Conservation (phyloP, 1,140 invertebrate genomes). For the Dendrolimus kikuchii region DNA sequence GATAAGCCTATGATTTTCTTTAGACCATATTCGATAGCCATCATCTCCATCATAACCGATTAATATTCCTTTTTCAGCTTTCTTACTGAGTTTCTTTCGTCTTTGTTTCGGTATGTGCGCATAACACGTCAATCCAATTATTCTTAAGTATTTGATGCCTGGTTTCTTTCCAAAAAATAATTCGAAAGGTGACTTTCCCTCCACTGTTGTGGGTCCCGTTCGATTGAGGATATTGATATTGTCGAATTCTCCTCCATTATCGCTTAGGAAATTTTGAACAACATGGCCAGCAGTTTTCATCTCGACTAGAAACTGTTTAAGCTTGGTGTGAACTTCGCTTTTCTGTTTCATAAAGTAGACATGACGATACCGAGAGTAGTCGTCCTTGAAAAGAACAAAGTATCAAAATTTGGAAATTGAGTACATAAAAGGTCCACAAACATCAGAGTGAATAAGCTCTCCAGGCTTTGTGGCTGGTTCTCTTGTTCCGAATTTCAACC, state of each 20-base stretch:
- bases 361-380: neutral
- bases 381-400: constrained; percentile 6
- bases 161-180: neutral
- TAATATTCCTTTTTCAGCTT: neutral
- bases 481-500: no score
- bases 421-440: constrained; percentile 1
- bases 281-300: no score
- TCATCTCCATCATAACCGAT: constrained; percentile 5
- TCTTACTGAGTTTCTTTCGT: neutral
- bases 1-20: no score
- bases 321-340: constrained; percentile 1
- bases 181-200: neutral
- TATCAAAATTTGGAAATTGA: neutral
- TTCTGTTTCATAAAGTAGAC: constrained; percentile 2
- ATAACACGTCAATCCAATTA: neutral
- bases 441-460: neutral
- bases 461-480: no score
- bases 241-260: constrained; percentile 5
- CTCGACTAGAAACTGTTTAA: neutral
- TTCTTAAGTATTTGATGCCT: neutral
- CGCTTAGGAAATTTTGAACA: constrained; percentile 4
- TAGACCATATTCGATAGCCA: neutral
- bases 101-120: constrained; percentile 1
- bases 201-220: neutral
- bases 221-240: constrained; percentile 1